Evolutionary conservation across 2,888 invertebrate species (phyloP).

Genomic region (Alcis repandata): DNA sequence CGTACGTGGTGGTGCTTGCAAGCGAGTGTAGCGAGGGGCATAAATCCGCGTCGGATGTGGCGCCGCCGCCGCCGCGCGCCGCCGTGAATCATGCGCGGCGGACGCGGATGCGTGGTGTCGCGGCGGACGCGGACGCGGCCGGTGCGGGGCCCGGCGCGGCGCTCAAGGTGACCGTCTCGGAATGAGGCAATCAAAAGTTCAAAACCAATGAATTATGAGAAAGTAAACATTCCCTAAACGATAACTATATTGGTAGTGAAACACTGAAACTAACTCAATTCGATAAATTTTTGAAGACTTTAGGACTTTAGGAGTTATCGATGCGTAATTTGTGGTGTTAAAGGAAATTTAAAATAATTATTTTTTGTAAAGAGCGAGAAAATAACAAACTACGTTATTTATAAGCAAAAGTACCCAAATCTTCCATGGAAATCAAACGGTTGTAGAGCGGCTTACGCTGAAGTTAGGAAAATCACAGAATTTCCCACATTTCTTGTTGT

Average conservation of each 20-base stretch:
- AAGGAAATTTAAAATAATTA: no score
- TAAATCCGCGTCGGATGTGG: constrained; percentile 56
- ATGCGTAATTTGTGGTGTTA: no score
- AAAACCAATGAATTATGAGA: background rate
- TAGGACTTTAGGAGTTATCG: no score
- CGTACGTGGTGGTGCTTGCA: constrained; percentile 46
- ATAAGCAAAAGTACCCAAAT: constrained; percentile 3
- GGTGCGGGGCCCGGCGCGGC: background rate
- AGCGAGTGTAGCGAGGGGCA: constrained; percentile 49
- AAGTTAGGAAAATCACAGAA: constrained; percentile 19
- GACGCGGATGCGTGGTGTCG: background rate
- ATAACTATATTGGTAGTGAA: background rate
- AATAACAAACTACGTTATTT: no score
- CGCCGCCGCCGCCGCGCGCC: constrained; percentile 42
- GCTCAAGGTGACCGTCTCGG: background rate
- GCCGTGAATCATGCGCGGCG: constrained; percentile 45
- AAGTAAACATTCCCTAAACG: no score
- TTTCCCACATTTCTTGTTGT: constrained; percentile 30
- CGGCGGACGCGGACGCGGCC: background rate
- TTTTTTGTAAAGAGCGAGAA: no score
- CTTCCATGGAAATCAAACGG: constrained; percentile 7
- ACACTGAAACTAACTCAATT: background rate
- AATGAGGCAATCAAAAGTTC: no score
- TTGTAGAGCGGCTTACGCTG: constrained; percentile 12
- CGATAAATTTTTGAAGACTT: no score